Conservation (phyloP, 2,113 vertebrate genomes). For the Aphelocoma coerulescens region DNA sequence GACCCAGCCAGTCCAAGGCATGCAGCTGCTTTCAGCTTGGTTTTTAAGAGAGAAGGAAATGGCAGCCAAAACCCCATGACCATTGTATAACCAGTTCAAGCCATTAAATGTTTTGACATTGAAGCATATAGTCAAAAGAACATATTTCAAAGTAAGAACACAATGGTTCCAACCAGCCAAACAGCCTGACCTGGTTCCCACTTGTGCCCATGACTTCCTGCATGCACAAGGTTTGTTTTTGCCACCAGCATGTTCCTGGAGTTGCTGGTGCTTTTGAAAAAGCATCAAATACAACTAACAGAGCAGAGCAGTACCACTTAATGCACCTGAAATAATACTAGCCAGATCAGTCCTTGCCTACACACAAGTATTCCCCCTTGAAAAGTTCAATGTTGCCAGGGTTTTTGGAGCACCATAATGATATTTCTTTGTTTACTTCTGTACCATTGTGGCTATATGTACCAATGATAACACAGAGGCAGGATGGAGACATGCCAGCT, state of each 20-base stretch:
- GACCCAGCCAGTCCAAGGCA: neutral
- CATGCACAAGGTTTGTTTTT: neutral
- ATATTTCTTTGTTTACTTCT: neutral
- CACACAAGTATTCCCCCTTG: neutral
- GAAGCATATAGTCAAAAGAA: neutral
- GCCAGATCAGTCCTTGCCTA: neutral
- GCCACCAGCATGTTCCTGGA: neutral
- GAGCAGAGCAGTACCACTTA: neutral
- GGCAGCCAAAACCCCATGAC: constrained; percentile 50
- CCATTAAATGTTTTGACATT: neutral
- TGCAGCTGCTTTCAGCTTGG: constrained; percentile 25
- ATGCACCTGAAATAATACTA: accelerated
- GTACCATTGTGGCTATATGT: neutral
- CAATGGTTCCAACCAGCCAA: neutral
- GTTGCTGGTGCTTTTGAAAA: neutral
- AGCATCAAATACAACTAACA: neutral
- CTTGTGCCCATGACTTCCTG: neutral
- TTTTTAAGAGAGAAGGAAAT: constrained; percentile 46
- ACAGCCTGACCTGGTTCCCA: neutral
- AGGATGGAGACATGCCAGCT: neutral
- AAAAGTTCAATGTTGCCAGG: neutral
- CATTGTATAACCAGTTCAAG: neutral
- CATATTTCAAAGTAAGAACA: neutral
- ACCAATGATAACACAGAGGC: neutral
- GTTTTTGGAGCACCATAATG: neutral